These are phyloP conservation scores for Trichomalopsis sarcophagae DNA, from an alignment of 1,140 invertebrate species.

Conservation along the genomic window DNA sequence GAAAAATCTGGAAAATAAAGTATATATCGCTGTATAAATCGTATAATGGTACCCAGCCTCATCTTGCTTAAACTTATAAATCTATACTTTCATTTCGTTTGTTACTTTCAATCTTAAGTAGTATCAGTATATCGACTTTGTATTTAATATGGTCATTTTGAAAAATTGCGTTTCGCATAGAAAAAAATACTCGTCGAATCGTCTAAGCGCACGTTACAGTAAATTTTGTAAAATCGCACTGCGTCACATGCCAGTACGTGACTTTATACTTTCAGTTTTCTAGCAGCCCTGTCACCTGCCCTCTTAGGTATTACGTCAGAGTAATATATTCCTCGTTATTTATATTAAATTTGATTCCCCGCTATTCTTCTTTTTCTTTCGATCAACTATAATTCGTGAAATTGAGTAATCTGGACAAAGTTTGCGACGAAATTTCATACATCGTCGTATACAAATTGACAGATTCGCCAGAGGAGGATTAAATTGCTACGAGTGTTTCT, in stretches of 20 bases:
- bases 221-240: background rate
- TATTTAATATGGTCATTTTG: conserved; percentile 32
- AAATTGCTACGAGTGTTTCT: conserved; percentile 23
- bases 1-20: background rate
- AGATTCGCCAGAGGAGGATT: conserved; percentile 20
- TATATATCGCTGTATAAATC: conserved; percentile 16
- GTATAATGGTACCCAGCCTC: background rate
- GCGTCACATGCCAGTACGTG: background rate
- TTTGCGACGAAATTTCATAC: background rate
- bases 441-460: background rate
- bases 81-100: conserved; percentile 51
- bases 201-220: background rate
- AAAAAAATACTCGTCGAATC: conserved; percentile 16
- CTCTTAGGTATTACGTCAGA: conserved; percentile 60
- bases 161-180: conserved; percentile 18
- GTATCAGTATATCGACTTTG: conserved; percentile 29
- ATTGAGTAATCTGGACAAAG: conserved; percentile 44
- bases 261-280: conserved; percentile 40
- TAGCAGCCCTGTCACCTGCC: conserved; percentile 59
- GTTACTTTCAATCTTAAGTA: conserved; percentile 42
- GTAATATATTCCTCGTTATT: background rate
- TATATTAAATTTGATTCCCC: background rate
- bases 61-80: conserved; percentile 35
- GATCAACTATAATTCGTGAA: background rate
- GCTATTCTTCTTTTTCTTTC: background rate